Conservation (phyloP, 2,113 vertebrate species). For the Carassius carassius region DNA sequence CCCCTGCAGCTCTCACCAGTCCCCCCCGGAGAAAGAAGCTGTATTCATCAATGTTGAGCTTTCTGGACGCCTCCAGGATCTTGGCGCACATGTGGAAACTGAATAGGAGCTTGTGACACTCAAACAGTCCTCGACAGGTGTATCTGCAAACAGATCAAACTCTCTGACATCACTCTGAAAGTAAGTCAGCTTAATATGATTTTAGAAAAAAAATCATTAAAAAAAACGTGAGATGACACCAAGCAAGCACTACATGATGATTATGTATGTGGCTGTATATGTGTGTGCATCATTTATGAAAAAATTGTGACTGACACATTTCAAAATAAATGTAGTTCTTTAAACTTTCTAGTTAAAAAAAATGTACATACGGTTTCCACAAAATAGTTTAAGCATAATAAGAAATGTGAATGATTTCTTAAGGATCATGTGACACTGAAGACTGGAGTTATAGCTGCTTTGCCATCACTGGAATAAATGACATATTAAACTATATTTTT, state of each 20-base stretch:
- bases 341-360: neutral
- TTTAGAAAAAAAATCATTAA: neutral
- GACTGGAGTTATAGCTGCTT: neutral
- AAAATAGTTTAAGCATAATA: neutral
- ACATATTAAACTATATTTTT: too few species aligned
- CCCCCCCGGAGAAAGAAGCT: slow-evolving; percentile 87
- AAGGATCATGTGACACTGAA: neutral
- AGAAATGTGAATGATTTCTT: neutral
- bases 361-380: neutral
- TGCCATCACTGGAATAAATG: neutral
- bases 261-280: neutral
- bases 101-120: slow-evolving; percentile 88
- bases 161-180: slow-evolving; percentile 1
- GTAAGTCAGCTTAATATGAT: neutral
- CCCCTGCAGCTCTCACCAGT: slow-evolving; percentile 73
- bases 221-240: neutral
- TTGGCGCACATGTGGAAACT: slow-evolving; percentile 90
- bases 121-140: slow-evolving; percentile 86
- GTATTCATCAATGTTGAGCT: slow-evolving; percentile 87
- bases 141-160: slow-evolving; percentile 73
- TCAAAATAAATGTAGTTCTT: neutral
- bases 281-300: neutral
- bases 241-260: neutral
- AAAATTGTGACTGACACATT: neutral
- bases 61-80: slow-evolving; percentile 83